Conservation (phyloP, 2,888 invertebrate genomes). For the Digitonthophagus gazella region DNA sequence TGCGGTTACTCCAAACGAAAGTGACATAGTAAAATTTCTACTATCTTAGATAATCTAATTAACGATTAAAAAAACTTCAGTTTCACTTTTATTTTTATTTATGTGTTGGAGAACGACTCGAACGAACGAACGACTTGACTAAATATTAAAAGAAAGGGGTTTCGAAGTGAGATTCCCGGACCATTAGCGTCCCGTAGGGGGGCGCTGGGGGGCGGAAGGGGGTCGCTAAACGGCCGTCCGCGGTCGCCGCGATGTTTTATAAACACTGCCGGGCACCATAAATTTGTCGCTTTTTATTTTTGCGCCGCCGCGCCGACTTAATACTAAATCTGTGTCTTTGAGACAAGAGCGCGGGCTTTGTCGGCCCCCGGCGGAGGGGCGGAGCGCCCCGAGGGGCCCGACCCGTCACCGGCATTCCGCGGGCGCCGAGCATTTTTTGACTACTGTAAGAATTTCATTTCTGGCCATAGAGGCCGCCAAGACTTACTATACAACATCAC, state of each 20-base stretch:
- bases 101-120: too few relatives aligned
- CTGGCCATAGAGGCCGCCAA: constrained; percentile 35
- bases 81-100: background rate
- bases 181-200: constrained; percentile 5
- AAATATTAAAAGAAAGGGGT: background rate
- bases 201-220: background rate
- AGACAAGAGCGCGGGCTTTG: constrained; percentile 46
- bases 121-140: too few relatives aligned
- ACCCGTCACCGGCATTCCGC: constrained; percentile 40
- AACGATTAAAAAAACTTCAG: too few relatives aligned
- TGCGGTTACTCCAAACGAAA: too few relatives aligned
- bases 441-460: constrained; percentile 51
- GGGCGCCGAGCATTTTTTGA: constrained; percentile 47
- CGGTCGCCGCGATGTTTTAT: constrained; percentile 43
- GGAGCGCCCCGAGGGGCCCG: constrained; percentile 29
- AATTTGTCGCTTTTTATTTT: constrained; percentile 50
- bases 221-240: constrained; percentile 1
- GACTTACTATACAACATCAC: too few relatives aligned
- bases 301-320: constrained; percentile 41
- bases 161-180: constrained; percentile 6
- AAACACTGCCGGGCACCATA: constrained; percentile 50
- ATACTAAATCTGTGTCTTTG: constrained; percentile 51
- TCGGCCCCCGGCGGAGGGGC: constrained; percentile 40
- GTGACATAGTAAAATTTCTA: too few relatives aligned
- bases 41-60: too few relatives aligned